Evolutionary conservation across 2,113 vertebrate genomes (phyloP).

Genomic region (Dromaius novaehollandiae): DNA sequence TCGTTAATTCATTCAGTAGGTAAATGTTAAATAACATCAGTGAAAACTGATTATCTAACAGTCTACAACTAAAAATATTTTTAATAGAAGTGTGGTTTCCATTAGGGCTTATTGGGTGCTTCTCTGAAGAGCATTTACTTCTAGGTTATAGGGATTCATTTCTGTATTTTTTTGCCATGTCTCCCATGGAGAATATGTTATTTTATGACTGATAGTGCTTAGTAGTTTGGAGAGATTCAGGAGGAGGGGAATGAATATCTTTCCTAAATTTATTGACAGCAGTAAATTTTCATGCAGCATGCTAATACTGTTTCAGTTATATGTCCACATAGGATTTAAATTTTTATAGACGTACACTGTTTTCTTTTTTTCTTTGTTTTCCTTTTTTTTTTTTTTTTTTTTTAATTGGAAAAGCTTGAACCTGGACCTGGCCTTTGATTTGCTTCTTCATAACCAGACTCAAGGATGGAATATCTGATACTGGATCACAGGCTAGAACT

Average conservation of each 20-base stretch:
- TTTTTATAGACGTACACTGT: background rate
- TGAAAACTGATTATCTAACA: background rate
- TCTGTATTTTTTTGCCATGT: background rate
- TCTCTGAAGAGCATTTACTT: background rate
- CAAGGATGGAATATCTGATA: background rate
- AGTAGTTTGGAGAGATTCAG: background rate
- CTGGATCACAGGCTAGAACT: background rate
- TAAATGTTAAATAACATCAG: background rate
- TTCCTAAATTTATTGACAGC: background rate
- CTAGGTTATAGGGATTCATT: background rate
- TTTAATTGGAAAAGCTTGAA: background rate
- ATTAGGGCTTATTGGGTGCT: background rate
- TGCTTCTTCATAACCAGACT: background rate
- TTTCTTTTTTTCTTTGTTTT: too few relatives aligned
- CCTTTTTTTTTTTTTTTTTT: too few relatives aligned
- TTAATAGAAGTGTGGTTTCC: background rate
- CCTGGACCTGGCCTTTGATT: background rate
- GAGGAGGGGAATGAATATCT: background rate
- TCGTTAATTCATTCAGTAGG: background rate
- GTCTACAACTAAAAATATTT: background rate
- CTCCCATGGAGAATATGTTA: background rate
- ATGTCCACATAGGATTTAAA: background rate
- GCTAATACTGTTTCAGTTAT: background rate
- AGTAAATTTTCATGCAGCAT: background rate
- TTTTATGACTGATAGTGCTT: background rate